Base-by-base conservation (phyloP, 2,797 vertebrate species). In the Vireo griseus region DNA sequence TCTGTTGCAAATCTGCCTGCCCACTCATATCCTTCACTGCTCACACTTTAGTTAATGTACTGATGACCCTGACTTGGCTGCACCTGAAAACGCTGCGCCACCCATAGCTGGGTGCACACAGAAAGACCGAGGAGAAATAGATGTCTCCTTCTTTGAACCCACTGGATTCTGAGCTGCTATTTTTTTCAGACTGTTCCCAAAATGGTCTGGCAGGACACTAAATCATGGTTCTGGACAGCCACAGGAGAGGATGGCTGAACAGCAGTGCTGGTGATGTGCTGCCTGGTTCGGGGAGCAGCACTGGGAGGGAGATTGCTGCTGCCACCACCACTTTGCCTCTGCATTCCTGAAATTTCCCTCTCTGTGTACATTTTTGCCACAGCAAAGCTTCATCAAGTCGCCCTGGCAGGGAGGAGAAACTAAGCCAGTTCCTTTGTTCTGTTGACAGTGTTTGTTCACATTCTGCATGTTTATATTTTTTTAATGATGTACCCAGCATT, bases 321-420 rank as follows among this genome's bases (percentile, higher is more conserved):
- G 58, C 39, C 42, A 13, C 8, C 6, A 6, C 19, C 18, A 1
- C 20, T 62, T 55, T 24, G 26, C 3, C 13, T 73, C 68, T 71
- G n/a, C 11, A 4, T n/a, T 72, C 54, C 61, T 59, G 61, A 54
- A 44, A 57, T 59, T 31, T 81, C 51, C 35, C 47, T 69, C 26
- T 48, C 19, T 0, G 0, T 6, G 2, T 20, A n/a, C 9, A 44
- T 13, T 29, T 37, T 31, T 2, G 2, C 13, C 78, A 39, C 33
- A 59, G 29, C 0, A 61, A 54, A 74, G 14, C 17, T 54, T 50
- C 48, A 42, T 15, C 1, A 3, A 24, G 28, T 16, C 6, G 0
- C 5, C 26, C 45, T 16, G 45, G 16, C 17, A 72, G 9, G 12
- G 47, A 71, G 35, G 6, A 69, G n/a, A 72, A 84, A 20, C 20